phyloP scores from a whole-genome alignment of 1,140 invertebrate genomes.

The Drosophila orosa region DNA sequence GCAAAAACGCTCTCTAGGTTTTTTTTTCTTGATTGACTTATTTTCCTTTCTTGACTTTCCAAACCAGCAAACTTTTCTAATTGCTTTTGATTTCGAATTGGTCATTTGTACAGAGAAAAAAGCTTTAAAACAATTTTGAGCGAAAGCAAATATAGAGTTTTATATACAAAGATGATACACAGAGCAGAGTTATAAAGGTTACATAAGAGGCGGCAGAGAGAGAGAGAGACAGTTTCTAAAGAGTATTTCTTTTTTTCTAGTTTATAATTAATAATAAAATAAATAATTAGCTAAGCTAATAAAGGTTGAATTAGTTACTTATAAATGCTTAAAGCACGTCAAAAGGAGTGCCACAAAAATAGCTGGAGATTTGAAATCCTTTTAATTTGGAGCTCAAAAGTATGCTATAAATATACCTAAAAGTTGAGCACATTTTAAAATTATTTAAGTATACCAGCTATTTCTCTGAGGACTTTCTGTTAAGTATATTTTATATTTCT shows the following conservation, averaged over 20 bases:
- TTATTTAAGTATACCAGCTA: too few relatives aligned
- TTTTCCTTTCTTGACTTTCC: constrained; percentile 42
- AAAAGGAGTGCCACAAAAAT: background rate
- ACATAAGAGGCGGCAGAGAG: constrained; percentile 17
- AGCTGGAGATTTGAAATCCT: background rate
- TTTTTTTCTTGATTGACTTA: background rate
- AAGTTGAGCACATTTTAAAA: too few relatives aligned
- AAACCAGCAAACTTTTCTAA: constrained; percentile 66
- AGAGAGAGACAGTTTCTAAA: constrained; percentile 8
- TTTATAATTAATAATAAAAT: background rate
- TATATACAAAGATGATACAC: constrained; percentile 29
- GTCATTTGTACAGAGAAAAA: constrained; percentile 38
- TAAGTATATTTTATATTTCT: background rate
- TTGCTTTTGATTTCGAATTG: constrained; percentile 27
- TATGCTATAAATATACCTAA: too few relatives aligned
- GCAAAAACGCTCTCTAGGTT: constrained; percentile 45
- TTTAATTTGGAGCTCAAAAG: background rate
- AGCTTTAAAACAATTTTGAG: constrained; percentile 82
- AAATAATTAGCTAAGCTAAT: background rate
- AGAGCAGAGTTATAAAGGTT: constrained; percentile 31
- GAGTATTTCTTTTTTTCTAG: background rate
- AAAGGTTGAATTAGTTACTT: background rate
- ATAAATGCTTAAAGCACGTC: background rate
- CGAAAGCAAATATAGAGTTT: constrained; percentile 31
- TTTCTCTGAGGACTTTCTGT: too few relatives aligned